Evolutionary conservation across 2,797 vertebrate genomes (phyloP), one percentile per base, ranked within the genome.

Genomic region (Epinephelus coioides): DNA sequence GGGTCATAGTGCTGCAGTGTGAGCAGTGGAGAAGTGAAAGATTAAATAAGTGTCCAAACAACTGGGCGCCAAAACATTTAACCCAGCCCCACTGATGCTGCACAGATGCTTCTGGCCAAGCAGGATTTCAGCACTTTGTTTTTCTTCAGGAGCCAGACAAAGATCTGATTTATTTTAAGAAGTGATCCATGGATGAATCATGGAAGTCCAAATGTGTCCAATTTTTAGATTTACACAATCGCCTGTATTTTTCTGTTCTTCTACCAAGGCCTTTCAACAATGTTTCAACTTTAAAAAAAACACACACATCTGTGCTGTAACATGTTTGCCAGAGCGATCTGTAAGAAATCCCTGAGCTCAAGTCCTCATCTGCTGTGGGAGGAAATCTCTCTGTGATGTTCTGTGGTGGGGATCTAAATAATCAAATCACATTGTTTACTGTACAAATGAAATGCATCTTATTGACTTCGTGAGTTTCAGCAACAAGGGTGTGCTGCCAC

Each of bases 11-110:
- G 44, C 83, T 87, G 91, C 51, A 44, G 91, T 91, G 86, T 91
- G 92, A 94, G 91, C 90, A 92, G 90, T 90, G 78, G 63, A 73
- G 69, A 66, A 83, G 82, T 74, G 54, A 54, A 72, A 87, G 93
- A 93, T 95, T 92, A 90, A 85, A 69, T 71, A 71, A 68, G 67
- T 67, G 70, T 67, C 70, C 79, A 85, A 90, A 89, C 90, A 88
- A 82, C 69, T 78, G 63, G 62, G 73, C 71, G 66, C 2, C 5
- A 50, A 60, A 77, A 61, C 78, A 4, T 86, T 90, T 87, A 91
- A 87, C 86, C 70, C 73, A 62, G 54, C 66, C 60, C 43, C n/a
- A 18, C 81, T 79, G 80, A 87, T 73, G 73, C 75, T 69, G 79
- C 66, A 73, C 92, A 92, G 86, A 94, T 90, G 89, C 88, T 89